Evolutionary conservation across 2,888 invertebrate species (phyloP), one percentile per base, ranked within the genome.

Genomic region (Meteorus cinctellus): DNA sequence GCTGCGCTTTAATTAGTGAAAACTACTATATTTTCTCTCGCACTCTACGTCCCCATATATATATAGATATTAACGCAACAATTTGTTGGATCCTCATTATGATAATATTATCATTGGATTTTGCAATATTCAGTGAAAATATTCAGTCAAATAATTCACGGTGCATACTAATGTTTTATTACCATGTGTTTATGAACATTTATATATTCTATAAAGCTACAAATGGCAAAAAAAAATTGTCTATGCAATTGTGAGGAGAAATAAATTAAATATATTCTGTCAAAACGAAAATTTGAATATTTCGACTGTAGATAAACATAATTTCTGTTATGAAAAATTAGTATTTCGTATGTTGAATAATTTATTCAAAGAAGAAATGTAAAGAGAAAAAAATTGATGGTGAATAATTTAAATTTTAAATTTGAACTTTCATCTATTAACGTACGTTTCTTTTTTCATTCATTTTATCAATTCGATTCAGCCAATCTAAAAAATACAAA

Each of bases 41-140:
- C 48, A 48, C 48, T 48, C n/a, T n/a, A 48, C 4, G 16, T 4
- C 4, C 34, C 8, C n/a, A 48, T 3, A n/a, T 48, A n/a, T n/a
- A n/a, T 48, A n/a, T n/a, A n/a, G 48, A n/a, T n/a, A 48, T 48
- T 48, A 48, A 10, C 48, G n/a, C 16, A 16, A 48, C 48, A 48
- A 48, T 48, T 16, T 48, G n/a, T 16, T 6, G 16, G 16, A n/a
- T 48, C n/a, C 48, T 10, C 5, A 48, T 48, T 48, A 48, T 48
- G 48, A 48, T 48, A 48, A 48, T n/a, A 48, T 48, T 48, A 48
- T n/a, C n/a, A n/a, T 48, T 48, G 48, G 4, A n/a, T 48, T 48
- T 5, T n/a, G n/a, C n/a, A n/a, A 48, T 48, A 4, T 16, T 16
- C n/a, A 0, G 4, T 4, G n/a, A n/a, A 48, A 48, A 48, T n/a